phyloP scores from a whole-genome alignment of 2,797 vertebrate genomes.

The Tinamus major region DNA sequence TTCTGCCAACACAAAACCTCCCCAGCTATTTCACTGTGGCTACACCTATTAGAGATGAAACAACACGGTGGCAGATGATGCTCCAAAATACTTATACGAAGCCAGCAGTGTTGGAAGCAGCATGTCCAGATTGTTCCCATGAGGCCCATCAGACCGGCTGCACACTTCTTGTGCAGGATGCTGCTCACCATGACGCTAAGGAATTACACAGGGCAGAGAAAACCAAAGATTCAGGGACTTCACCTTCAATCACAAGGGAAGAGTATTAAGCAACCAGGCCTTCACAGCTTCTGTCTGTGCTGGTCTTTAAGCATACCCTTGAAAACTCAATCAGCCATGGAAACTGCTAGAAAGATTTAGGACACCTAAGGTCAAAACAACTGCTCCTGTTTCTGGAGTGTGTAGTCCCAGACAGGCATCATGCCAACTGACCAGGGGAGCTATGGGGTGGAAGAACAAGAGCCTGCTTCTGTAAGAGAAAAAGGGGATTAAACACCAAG shows the following conservation, averaged over 20 bases:
- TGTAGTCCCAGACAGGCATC: neutral
- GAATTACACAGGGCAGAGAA: neutral
- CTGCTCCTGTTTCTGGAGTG: neutral
- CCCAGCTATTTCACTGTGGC: neutral
- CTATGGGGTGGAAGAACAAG: neutral
- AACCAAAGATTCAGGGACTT: neutral
- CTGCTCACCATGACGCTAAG: neutral
- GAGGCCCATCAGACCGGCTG: neutral
- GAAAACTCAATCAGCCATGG: fast-evolving
- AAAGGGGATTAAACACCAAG: neutral
- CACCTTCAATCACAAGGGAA: neutral
- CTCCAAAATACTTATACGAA: neutral
- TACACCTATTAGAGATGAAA: fast-evolving
- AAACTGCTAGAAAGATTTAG: neutral
- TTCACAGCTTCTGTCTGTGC: neutral
- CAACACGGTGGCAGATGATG: neutral
- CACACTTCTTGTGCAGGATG: neutral
- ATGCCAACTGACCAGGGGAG: neutral
- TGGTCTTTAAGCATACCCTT: neutral
- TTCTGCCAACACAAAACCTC: neutral
- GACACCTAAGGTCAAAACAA: fast-evolving
- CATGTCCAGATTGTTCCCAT: neutral
- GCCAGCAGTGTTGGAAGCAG: neutral
- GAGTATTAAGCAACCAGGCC: neutral
- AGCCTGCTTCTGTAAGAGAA: neutral